Percentiles rank a stretch among this genome's conserved stretches.
Conservation (phyloP, 2,888 invertebrate species). For the Pristionchus entomophagus region DNA sequence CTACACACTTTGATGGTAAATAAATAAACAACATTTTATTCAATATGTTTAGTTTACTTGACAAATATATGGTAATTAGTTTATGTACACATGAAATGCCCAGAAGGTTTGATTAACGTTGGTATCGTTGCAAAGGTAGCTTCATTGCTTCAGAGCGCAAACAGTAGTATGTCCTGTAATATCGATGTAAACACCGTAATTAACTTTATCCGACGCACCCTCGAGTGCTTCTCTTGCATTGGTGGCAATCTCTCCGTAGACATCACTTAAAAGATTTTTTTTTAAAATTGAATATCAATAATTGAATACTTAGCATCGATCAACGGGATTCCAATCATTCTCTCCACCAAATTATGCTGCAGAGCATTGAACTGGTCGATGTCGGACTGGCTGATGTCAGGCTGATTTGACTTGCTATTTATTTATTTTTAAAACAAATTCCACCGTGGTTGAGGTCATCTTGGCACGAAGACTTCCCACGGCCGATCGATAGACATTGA, state of each 20-base stretch:
- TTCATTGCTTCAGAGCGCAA: too few relatives aligned
- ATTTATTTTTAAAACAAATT: background rate
- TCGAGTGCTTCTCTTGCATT: background rate
- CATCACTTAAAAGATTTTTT: background rate
- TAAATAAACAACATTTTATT: too few relatives aligned
- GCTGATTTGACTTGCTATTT: background rate
- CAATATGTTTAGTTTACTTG: too few relatives aligned
- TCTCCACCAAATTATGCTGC: background rate
- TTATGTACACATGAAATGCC: too few relatives aligned
- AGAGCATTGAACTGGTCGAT: background rate
- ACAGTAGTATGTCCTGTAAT: too few relatives aligned
- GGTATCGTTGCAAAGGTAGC: too few relatives aligned
- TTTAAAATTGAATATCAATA: background rate
- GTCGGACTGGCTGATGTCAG: background rate
- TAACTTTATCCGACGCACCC: background rate
- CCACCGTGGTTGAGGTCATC: background rate
- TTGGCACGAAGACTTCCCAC: background rate
- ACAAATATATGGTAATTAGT: too few relatives aligned
- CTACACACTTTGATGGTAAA: too few relatives aligned
- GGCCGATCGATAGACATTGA: background rate
- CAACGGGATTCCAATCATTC: background rate
- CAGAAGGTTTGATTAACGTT: too few relatives aligned
- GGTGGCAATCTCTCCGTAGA: background rate
- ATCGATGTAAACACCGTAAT: too few relatives aligned
- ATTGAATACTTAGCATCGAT: background rate